These are phyloP conservation scores for Tethea ocularis DNA, from an alignment of 2,888 invertebrate species.

Conservation along the genomic window DNA sequence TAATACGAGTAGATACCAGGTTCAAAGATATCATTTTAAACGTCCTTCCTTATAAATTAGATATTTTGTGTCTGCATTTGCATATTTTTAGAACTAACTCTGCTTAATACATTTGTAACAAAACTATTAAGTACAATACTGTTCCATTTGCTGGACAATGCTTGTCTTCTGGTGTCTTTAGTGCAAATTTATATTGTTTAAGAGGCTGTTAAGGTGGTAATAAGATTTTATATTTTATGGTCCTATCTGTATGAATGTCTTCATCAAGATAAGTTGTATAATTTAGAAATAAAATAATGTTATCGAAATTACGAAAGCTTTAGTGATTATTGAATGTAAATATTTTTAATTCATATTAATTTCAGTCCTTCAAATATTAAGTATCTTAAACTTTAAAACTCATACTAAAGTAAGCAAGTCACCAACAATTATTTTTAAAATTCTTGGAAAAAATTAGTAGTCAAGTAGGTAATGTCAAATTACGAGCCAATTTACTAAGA, in stretches of 20 bases:
- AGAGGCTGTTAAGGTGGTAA: slow-evolving; percentile 1
- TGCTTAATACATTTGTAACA: not conserved
- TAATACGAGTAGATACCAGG: too few species aligned
- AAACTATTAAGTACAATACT: not conserved
- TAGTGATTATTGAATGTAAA: not conserved
- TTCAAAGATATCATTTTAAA: not conserved
- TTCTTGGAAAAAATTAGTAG: not conserved
- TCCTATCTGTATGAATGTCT: not conserved
- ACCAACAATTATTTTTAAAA: too few species aligned
- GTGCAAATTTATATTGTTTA: slow-evolving; percentile 4
- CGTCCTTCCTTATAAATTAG: not conserved
- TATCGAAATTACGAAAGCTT: not conserved
- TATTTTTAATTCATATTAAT: not conserved
- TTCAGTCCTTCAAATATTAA: too few species aligned
- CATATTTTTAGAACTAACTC: not conserved
- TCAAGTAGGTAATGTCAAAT: not conserved
- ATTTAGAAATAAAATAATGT: not conserved
- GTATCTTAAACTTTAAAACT: too few species aligned
- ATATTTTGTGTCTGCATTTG: slow-evolving; percentile 1
- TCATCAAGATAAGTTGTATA: not conserved
- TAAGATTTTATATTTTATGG: slow-evolving; percentile 1
- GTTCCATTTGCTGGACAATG: not conserved
- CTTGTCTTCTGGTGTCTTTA: slow-evolving; percentile 2
- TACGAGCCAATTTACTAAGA: slow-evolving; percentile 13
- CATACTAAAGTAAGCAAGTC: too few species aligned